phyloP scores from a whole-genome alignment of 2,113 vertebrate genomes.

The Plecotus auritus region DNA sequence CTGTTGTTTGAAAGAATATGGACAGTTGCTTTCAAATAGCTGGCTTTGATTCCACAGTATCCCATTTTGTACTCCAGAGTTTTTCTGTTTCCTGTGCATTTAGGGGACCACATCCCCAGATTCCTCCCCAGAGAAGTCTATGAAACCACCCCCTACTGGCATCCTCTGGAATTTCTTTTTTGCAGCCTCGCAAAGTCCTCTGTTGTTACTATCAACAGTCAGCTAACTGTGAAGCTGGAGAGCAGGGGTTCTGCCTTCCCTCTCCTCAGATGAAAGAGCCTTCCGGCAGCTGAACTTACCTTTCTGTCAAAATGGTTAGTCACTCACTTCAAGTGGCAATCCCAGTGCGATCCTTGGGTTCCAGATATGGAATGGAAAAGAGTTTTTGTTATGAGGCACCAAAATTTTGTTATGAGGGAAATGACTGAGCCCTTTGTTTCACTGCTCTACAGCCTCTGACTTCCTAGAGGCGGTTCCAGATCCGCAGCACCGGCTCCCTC shows the following conservation, averaged over 20 bases:
- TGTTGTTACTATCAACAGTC: conserved; percentile 18
- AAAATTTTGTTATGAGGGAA: too few relatives aligned
- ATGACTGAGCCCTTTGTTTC: not conserved
- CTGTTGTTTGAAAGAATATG: not conserved
- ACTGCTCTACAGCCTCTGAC: not conserved
- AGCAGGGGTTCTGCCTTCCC: not conserved
- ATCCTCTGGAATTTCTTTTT: not conserved
- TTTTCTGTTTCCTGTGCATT: not conserved
- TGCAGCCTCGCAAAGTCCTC: conserved; percentile 26
- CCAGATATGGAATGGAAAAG: conserved; percentile 24
- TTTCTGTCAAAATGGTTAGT: conserved; percentile 35
- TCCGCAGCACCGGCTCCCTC: not conserved
- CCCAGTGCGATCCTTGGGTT: not conserved
- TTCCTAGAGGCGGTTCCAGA: not conserved
- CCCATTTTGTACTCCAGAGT: not conserved
- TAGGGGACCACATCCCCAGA: not conserved
- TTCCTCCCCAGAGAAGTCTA: not conserved
- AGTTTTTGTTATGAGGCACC: conserved; percentile 12
- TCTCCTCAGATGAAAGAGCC: not conserved
- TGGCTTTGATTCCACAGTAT: not conserved
- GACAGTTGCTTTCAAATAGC: not conserved
- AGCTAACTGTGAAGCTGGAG: conserved; percentile 9
- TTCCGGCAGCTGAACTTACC: not conserved
- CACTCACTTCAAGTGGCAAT: not conserved
- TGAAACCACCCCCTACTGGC: not conserved